Conservation (phyloP, 2,888 invertebrate species). For the Caenorhabditis drosophilae region DNA sequence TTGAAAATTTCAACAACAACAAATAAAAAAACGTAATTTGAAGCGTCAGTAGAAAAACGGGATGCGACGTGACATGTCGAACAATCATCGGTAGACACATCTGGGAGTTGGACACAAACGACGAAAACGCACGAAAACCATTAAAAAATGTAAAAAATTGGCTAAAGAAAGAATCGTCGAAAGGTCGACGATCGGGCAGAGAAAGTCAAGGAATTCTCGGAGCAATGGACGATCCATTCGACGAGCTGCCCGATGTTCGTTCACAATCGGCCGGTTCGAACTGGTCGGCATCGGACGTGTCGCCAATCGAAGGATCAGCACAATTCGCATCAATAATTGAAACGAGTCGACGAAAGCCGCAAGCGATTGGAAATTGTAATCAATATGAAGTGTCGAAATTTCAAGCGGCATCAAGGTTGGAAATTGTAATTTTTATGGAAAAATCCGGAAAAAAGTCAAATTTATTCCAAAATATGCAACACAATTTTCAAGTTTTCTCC, state of each 20-base stretch:
- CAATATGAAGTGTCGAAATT: conserved; percentile 16
- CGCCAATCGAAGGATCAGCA: conserved; percentile 26
- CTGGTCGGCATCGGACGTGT: conserved; percentile 5
- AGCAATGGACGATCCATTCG: conserved; percentile 55
- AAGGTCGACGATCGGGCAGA: conserved; percentile 43
- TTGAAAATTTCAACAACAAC: background rate
- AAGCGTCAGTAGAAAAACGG: conserved; percentile 24
- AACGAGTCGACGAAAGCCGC: conserved; percentile 42
- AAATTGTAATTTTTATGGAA: background rate
- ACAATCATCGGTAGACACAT: conserved; percentile 60
- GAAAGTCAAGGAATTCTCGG: conserved; percentile 49
- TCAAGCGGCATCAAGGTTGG: conserved; percentile 15
- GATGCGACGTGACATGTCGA: conserved; percentile 51
- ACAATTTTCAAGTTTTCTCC: no score
- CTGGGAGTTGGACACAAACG: conserved; percentile 51
- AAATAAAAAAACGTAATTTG: background rate
- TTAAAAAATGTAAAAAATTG: conserved; percentile 49
- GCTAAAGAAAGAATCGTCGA: conserved; percentile 48
- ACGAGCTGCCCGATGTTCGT: conserved; percentile 40
- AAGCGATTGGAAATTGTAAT: conserved; percentile 16
- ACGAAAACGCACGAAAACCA: conserved; percentile 21
- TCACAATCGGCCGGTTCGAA: conserved; percentile 4
- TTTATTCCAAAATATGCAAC: no score
- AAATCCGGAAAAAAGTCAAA: background rate
- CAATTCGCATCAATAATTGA: conserved; percentile 42